Base-by-base conservation (phyloP, 2,888 invertebrate species). In the Drosophila ochracea region DNA sequence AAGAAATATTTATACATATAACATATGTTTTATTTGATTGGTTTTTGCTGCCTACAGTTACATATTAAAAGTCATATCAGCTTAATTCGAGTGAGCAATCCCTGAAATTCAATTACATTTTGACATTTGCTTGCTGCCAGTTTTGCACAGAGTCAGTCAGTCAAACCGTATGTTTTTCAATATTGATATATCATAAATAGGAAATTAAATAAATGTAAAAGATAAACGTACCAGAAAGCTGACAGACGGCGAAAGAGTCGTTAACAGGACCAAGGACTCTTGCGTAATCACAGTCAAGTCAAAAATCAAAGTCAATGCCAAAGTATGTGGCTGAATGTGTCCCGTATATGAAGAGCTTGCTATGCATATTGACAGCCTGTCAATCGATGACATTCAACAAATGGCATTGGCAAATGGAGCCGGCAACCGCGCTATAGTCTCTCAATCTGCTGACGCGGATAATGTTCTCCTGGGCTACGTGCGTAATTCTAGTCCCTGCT, bases 121-220 rank as follows among this genome's bases (percentile, higher is more conserved):
- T 28, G 21, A 25, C 61, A 78, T 76, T 67, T 71, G 58, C 33
- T 65, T 62, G 16, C n/a, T 16, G 52, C n/a, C 52, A 50, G 49
- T n/a, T 39, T 31, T 21, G 53, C n/a, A 33, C 37, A 55, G 39
- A 4, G 21, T 33, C 55, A 31, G 71, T 21, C 66, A 50, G 31
- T 47, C 62, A 13, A 37, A n/a, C 41, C 30, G 50, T 28, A 11
- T 19, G 58, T 55, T 30, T 67, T 59, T 41, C 25, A 60, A 53
- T 68, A 64, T 49, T 31, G 31, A 66, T 55, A 41, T 50, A 54
- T 13, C 53, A 59, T 58, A 63, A 76, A 73, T 64, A 73, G 86
- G 86, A 83, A 86, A 86, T 83, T 79, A 80, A 89, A 79, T 83
- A 78, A 72, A 69, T 71, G 68, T 59, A 71, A 55, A 54, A 52